Evolutionary conservation across 2,113 vertebrate genomes (phyloP), one percentile per base, ranked within the genome.

Genomic region (Prunella himalayana): DNA sequence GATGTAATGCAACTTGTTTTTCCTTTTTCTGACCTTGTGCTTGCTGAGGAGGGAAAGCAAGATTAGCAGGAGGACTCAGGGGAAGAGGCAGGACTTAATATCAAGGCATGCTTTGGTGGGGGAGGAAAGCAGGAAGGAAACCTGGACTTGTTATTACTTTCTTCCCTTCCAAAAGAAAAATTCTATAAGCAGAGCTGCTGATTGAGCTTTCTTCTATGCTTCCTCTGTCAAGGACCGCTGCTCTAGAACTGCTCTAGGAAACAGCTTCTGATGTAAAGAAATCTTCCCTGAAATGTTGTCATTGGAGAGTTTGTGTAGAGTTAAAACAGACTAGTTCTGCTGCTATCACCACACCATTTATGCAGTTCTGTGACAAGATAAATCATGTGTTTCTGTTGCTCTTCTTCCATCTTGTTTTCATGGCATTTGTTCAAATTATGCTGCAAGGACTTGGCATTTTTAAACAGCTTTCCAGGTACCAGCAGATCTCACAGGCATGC

Each of bases 341-440:
- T 86, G 42, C 31, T 41, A 0, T 71, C 35, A 19, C 41, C 3
- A 4, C 50, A 24, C 19, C 0, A 1, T 28, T 45, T 63, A 11
- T 60, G 31, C 61, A 72, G 6, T 47, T 65, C 22, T 44, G 4
- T n/a, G 39, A n/a, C 35, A 71, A 49, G 47, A 50, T 54, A 54
- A 70, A 65, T 28, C 0, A 0, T 39, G 6, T 33, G 35, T 21
- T 90, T 65, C 45, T 15, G 4, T 47, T 75, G 42, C 16, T 9
- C 3, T 85, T 76, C 50, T 65, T 90, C 15, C 7, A 23, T 31
- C n/a, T 90, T 85, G 37, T 79, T 96, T 72, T 86, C 41, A n/a
- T 71, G 73, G 41, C 21, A 68, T 47, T 84, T 71, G 70, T 70
- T 86, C 33, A 65, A 51, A 41, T 91, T 84, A 47, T 54, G 25